phyloP scores from a whole-genome alignment of 2,888 invertebrate species.

The Macrosiphum euphorbiae region DNA sequence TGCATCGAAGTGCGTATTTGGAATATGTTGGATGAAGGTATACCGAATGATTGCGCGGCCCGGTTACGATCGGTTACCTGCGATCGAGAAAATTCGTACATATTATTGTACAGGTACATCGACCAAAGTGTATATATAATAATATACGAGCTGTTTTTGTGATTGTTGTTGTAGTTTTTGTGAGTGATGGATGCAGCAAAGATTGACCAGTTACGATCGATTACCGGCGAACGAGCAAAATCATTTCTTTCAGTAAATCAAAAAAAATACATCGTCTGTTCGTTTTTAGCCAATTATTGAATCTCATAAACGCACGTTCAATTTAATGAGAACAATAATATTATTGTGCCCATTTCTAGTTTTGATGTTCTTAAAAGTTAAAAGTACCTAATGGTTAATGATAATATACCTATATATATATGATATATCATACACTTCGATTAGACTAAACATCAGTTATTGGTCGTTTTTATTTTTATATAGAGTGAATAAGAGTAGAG shows the following conservation, averaged over 20 bases:
- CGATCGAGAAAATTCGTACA: background rate
- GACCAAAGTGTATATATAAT: background rate
- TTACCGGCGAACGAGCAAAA: background rate
- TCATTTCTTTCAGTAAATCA: conserved; percentile 16
- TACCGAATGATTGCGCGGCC: background rate
- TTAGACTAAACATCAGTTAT: conserved; percentile 6
- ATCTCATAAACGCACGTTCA: conserved; percentile 35
- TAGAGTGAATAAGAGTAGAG: background rate
- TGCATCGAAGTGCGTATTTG: too few species aligned
- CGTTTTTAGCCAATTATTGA: conserved; percentile 7
- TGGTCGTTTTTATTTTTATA: background rate
- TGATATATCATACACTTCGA: background rate
- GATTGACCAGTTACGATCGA: conserved; percentile 18
- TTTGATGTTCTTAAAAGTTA: background rate
- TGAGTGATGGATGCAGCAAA: background rate
- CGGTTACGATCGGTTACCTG: conserved; percentile 1
- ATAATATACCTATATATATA: background rate
- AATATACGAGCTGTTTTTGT: background rate
- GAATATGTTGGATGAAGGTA: too few species aligned
- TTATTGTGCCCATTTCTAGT: conserved; percentile 26
- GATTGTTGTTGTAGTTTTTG: background rate
- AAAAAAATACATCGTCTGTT: background rate
- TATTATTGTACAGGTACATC: background rate
- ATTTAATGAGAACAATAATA: background rate
- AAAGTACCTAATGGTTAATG: background rate